Evolutionary conservation across 2,888 invertebrate genomes (phyloP).

Genomic region (Sarcophaga subvicina): DNA sequence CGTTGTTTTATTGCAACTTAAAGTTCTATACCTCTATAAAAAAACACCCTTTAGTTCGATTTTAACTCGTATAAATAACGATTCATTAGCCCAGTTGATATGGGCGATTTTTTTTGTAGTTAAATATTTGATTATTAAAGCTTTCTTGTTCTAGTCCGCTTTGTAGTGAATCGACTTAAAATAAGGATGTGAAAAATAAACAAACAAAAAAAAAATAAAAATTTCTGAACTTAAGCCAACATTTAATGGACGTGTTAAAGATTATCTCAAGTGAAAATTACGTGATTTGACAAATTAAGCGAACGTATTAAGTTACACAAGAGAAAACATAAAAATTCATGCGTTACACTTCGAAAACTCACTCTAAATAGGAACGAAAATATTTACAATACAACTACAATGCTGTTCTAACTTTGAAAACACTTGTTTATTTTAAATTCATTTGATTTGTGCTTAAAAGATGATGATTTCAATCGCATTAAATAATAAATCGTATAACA

Average conservation of each 20-base stretch:
- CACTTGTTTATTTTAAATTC: background rate
- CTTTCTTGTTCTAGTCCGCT: no score
- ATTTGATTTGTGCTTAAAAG: background rate
- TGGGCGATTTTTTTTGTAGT: no score
- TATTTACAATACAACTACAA: no score
- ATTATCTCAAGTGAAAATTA: slow-evolving; percentile 64
- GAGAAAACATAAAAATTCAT: slow-evolving; percentile 17
- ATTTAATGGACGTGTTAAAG: slow-evolving; percentile 56
- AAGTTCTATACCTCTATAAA: no score
- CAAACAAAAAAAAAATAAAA: no score
- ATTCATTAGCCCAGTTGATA: no score
- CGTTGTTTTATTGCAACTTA: no score
- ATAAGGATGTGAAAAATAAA: slow-evolving; percentile 39
- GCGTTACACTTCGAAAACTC: slow-evolving; percentile 11
- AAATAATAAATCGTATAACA: slow-evolving; percentile 31
- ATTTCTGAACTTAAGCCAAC: slow-evolving; percentile 13
- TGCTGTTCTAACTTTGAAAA: slow-evolving; percentile 6
- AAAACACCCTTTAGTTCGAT: no score
- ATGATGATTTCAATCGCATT: slow-evolving; percentile 45
- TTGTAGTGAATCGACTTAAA: background rate
- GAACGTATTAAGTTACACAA: slow-evolving; percentile 48
- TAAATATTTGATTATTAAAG: no score
- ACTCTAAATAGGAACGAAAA: background rate
- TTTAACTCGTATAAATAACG: no score
- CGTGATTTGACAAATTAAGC: slow-evolving; percentile 65